phyloP scores from a whole-genome alignment of 2,113 vertebrate species.

The Symphodus melops region DNA sequence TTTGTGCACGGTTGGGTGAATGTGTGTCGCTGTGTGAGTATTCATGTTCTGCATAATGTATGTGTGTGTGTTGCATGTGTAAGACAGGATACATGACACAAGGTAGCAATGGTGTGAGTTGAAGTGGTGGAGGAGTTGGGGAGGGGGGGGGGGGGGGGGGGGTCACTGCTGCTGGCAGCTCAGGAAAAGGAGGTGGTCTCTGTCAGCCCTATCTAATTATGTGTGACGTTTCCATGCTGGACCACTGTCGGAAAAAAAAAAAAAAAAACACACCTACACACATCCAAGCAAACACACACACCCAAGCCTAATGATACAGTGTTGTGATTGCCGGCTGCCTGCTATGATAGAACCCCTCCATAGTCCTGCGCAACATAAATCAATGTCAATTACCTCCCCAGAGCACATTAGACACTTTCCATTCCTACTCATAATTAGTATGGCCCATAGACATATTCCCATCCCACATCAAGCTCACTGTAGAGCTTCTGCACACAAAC shows the following conservation, averaged over 20 bases:
- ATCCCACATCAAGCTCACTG: conserved; percentile 64
- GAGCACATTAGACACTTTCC: conserved; percentile 81
- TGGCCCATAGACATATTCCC: conserved; percentile 76
- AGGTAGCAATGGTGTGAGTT: conserved; percentile 42
- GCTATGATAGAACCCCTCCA: conserved; percentile 79
- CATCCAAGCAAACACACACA: conserved; percentile 16
- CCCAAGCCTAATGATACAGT: conserved; percentile 75
- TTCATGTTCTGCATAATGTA: neutral
- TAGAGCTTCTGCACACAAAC: conserved; percentile 59
- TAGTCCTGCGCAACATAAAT: conserved; percentile 80
- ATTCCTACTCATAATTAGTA: conserved; percentile 78
- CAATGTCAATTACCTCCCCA: conserved; percentile 84
- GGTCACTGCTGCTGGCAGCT: conserved; percentile 27
- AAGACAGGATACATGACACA: conserved; percentile 55
- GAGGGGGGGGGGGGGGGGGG: neutral
- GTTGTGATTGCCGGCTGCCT: conserved; percentile 80
- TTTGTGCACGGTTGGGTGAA: conserved; percentile 21
- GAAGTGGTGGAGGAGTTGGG: neutral
- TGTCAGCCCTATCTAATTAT: conserved; percentile 81
- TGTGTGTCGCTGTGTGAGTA: conserved; percentile 1
- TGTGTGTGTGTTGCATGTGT: conserved; percentile 26
- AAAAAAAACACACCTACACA: conserved; percentile 56
- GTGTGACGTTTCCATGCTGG: conserved; percentile 75
- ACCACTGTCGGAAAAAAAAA: too few relatives aligned
- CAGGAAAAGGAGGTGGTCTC: conserved; percentile 35